Evolutionary conservation across 1,140 invertebrate genomes (phyloP), one percentile per base, ranked within the genome.

Genomic region (Gryon sp.): DNA sequence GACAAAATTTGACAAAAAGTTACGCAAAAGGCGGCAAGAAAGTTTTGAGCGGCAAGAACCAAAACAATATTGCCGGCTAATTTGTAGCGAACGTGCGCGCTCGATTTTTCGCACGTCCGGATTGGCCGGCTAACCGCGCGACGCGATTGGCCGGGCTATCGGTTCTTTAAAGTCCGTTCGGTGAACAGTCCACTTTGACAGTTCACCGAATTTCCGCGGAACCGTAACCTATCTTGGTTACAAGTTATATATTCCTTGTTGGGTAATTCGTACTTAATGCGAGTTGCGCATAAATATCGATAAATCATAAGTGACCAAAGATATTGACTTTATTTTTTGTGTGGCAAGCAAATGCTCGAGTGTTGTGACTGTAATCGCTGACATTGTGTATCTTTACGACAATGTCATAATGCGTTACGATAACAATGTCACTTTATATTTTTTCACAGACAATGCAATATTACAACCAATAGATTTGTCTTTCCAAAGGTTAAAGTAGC

Each of bases 351-450:
- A 63, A 66, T 59, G 60, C 60, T 53, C 34, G 6, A 50, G 24
- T 40, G 4, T 5, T 26, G 20, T 11, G 34, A 41, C 43, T 24
- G 60, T 70, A 76, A 72, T 65, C 62, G 53, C 34, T 45, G 45
- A 57, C 45, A 53, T 14, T 20, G 45, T 50, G 65, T 55, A 72
- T 72, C 66, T 77, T 77, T 66, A 66, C 60, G 74, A 66, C 14
- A 14, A 32, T 26, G 38, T 36, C 6, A 24, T 53, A 41, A 74
- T 78, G 69, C 69, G 55, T 69, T 63, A 65, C 43, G 76, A 73
- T 78, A 78, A 78, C 55, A 78, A 73, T 63, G 48, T 77, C 68
- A 68, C 75, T 77, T 73, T 73, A 78, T 78, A 73, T 69, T 60
- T 48, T 36, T 11, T 11, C 32, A 12, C 63, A 68, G 76, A 76